Percentiles rank a stretch among this genome's conserved stretches.
Conservation (phyloP, 2,113 vertebrate species). For the Prionailurus viverrinus region DNA sequence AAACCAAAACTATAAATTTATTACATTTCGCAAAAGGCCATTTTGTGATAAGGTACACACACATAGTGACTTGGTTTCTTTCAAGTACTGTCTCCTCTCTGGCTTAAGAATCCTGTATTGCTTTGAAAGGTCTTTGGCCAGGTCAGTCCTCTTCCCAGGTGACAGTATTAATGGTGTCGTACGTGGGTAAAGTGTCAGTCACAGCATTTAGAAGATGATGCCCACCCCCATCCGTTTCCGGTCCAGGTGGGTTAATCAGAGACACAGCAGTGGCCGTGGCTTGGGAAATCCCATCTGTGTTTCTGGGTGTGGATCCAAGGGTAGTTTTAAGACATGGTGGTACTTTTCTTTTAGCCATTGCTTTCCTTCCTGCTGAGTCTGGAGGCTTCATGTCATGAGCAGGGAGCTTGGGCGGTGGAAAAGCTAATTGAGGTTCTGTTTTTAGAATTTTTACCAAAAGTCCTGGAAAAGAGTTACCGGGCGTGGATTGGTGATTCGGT, state of each 20-base stretch:
- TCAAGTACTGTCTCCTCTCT: no score
- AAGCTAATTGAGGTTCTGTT: slow-evolving; percentile 90
- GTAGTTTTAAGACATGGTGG: slow-evolving; percentile 79
- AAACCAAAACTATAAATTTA: no score
- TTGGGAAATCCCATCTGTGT: slow-evolving; percentile 85
- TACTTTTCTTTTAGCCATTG: slow-evolving; percentile 12
- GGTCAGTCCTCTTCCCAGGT: no score
- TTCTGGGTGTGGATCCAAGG: slow-evolving; percentile 73
- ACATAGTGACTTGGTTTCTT: no score
- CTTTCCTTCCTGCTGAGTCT: slow-evolving; percentile 83
- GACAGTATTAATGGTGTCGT: no score
- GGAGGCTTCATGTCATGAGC: slow-evolving; percentile 90
- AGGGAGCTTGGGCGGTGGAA: slow-evolving; percentile 89
- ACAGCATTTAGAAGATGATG: slow-evolving; percentile 95
- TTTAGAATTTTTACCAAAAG: slow-evolving; percentile 95
- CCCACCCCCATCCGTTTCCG: slow-evolving; percentile 80
- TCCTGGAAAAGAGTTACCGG: slow-evolving; percentile 93
- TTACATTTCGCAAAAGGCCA: no score
- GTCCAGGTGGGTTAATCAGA: slow-evolving; percentile 83
- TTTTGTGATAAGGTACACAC: no score
- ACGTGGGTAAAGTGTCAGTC: slow-evolving; percentile 82
- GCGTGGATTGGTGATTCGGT: slow-evolving; percentile 84
- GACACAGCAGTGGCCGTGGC: slow-evolving; percentile 92
- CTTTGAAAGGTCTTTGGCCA: no score
- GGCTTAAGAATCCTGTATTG: no score